Conservation (phyloP, 2,888 invertebrate species). For the Drosophila pegasa region DNA sequence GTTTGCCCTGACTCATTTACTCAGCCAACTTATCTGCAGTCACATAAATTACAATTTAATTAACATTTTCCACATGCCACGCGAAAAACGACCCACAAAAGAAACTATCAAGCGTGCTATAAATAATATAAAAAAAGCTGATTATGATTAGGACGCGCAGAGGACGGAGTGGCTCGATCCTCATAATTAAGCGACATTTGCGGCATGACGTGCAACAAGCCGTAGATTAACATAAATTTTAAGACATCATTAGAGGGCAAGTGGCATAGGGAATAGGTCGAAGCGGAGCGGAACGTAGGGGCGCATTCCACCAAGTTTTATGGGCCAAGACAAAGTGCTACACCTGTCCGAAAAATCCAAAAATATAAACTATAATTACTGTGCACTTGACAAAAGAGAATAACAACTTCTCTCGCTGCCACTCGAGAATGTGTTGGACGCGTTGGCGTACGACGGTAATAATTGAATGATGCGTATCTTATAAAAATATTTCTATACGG, state of each 20-base stretch:
- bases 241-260: constrained; percentile 49
- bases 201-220: constrained; percentile 76
- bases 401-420: constrained; percentile 20
- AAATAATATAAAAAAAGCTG: constrained; percentile 61
- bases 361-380: constrained; percentile 66
- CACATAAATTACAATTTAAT: constrained; percentile 74
- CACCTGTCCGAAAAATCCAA: constrained; percentile 52
- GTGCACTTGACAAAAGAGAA: constrained; percentile 67
- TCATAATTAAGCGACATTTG: constrained; percentile 81
- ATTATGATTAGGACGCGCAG: constrained; percentile 53
- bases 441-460: constrained; percentile 67
- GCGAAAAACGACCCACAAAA: constrained; percentile 39
- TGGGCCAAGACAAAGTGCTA: constrained; percentile 52
- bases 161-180: constrained; percentile 48
- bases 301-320: constrained; percentile 50
- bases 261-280: neutral
- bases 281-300: constrained; percentile 2
- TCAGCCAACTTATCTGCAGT: constrained; percentile 45
- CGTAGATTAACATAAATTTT: constrained; percentile 76
- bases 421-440: constrained; percentile 40
- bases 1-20: constrained; percentile 28
- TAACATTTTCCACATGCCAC: constrained; percentile 68
- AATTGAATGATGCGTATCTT: constrained; percentile 70
- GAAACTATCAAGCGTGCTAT: constrained; percentile 58
- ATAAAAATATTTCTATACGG: constrained; percentile 30